A percentile compares a stretch with the other conserved stretches of the same genome.
These are phyloP conservation scores for Phania funesta DNA, from an alignment of 2,888 invertebrate genomes.

Conservation along the genomic window DNA sequence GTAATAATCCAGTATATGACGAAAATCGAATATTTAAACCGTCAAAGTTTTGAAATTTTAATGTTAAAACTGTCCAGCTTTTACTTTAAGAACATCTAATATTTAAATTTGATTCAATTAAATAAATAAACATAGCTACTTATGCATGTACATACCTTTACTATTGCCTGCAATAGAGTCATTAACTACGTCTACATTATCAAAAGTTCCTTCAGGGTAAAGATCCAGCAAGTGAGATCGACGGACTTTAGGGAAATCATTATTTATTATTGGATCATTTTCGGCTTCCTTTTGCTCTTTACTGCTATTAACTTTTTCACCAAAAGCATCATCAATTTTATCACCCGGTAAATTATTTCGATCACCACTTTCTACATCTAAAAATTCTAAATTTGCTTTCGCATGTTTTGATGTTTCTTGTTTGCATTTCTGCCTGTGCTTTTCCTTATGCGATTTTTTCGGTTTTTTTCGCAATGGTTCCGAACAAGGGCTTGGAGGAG, in stretches of 20 bases:
- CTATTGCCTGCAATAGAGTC: slow-evolving; percentile 59
- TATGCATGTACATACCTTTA: slow-evolving; percentile 68
- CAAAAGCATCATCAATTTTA: background rate
- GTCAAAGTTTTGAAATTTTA: too few relatives aligned
- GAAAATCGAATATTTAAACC: too few relatives aligned
- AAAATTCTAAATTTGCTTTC: slow-evolving; percentile 4
- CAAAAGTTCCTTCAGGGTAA: slow-evolving; percentile 79
- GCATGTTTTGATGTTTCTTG: background rate
- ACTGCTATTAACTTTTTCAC: background rate
- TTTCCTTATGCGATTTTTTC: slow-evolving; percentile 68
- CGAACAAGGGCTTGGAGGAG: slow-evolving; percentile 69
- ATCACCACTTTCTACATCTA: slow-evolving; percentile 62
- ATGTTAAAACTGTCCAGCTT: too few relatives aligned
- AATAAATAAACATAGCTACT: background rate
- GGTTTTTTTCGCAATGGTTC: slow-evolving; percentile 64
- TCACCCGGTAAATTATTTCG: slow-evolving; percentile 12
- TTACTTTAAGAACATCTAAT: too few relatives aligned
- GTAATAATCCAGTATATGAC: too few relatives aligned
- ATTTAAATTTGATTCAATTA: too few relatives aligned
- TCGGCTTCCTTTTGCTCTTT: background rate
- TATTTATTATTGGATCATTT: background rate
- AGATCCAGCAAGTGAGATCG: slow-evolving; percentile 82
- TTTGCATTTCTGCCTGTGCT: slow-evolving; percentile 53
- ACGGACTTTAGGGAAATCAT: slow-evolving; percentile 71
- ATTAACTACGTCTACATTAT: slow-evolving; percentile 29